phyloP scores from a whole-genome alignment of 2,113 vertebrate species.

The Thunnus thynnus region DNA sequence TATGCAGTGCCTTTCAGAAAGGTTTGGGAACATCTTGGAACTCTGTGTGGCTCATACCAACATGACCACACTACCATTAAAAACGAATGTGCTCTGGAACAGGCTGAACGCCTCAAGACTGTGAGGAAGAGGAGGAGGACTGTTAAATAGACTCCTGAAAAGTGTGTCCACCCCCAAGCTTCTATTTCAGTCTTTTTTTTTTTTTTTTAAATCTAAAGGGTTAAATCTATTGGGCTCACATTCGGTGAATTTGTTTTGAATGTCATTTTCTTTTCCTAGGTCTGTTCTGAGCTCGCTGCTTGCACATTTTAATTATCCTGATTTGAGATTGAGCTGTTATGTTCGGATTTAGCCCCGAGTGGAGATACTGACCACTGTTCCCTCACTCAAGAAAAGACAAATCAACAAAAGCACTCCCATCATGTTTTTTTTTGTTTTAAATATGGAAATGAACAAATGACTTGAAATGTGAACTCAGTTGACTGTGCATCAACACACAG shows the following conservation, averaged over 20 bases:
- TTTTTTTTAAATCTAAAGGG: constrained; percentile 54
- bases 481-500: constrained; percentile 41
- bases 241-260: constrained; percentile 70
- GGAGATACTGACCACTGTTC: constrained; percentile 71
- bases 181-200: constrained; percentile 36
- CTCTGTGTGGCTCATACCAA: constrained; percentile 29
- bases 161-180: constrained; percentile 49
- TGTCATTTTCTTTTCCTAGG: constrained; percentile 61
- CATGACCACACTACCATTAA: constrained; percentile 19
- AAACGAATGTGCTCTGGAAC: constrained; percentile 38
- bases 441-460: constrained; percentile 73
- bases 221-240: constrained; percentile 39
- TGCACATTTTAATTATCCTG: constrained; percentile 69
- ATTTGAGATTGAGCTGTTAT: constrained; percentile 43
- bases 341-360: constrained; percentile 34
- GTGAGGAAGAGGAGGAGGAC: constrained; percentile 68
- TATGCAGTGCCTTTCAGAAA: constrained; percentile 69
- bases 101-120: constrained; percentile 31
- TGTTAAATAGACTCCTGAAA: constrained; percentile 50
- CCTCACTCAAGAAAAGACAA: constrained; percentile 53
- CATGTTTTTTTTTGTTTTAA: constrained; percentile 42
- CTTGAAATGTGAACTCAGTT: constrained; percentile 73
- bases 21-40: constrained; percentile 56
- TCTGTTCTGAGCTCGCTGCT: constrained; percentile 71
- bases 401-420: constrained; percentile 74